Conservation (phyloP, 2,888 invertebrate species). For the Thymelicus acteon region DNA sequence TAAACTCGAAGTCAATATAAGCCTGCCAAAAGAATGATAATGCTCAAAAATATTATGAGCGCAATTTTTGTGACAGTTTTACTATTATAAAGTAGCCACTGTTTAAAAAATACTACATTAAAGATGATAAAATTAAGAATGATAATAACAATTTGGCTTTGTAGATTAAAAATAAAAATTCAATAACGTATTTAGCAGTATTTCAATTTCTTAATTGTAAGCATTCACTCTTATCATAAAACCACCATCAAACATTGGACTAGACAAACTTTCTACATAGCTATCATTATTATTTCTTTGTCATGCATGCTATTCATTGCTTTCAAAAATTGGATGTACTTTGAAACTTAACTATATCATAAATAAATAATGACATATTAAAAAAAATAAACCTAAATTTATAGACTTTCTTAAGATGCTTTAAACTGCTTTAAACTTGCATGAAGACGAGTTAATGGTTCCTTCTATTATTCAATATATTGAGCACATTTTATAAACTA, state of each 20-base stretch:
- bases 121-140: background rate
- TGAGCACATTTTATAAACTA: background rate
- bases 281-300: background rate
- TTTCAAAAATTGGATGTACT: background rate
- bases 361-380: background rate
- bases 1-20: constrained; percentile 2
- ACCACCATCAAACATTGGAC: too few relatives aligned
- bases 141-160: background rate
- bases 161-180: background rate
- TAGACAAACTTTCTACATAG: too few relatives aligned
- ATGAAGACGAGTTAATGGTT: background rate
- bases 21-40: constrained; percentile 9
- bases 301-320: background rate
- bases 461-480: background rate
- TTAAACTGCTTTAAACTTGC: background rate
- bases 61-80: constrained; percentile 20
- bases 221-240: background rate
- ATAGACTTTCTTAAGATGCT: background rate
- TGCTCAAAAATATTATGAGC: constrained; percentile 9
- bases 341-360: background rate
- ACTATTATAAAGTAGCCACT: constrained; percentile 6
- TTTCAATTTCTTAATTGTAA: background rate
- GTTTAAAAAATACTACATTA: too few relatives aligned
- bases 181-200: background rate
- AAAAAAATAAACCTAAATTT: background rate